Evolutionary conservation across 2,113 vertebrate genomes (phyloP), one percentile per base, ranked within the genome.

Genomic region (Stercorarius parasiticus): DNA sequence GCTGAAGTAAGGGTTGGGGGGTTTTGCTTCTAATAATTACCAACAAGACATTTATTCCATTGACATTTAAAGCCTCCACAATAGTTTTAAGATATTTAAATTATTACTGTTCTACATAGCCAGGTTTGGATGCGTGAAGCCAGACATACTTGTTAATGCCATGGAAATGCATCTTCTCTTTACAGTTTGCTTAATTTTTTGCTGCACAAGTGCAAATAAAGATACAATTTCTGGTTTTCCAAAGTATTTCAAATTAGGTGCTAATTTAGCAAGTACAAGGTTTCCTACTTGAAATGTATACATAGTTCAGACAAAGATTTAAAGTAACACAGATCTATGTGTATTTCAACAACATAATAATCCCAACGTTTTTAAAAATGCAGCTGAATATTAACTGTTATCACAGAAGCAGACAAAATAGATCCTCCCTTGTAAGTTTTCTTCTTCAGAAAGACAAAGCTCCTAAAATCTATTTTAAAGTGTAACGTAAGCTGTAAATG

Each of bases 131-230:
- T 12, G 40, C 1, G 1, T n/a, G 17, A 90, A 85, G 59, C 47
- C 29, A 43, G 34, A 52, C n/a, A 3, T 0, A 70, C 0, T 0
- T 3, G 3, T 5, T 83, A 56, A 29, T 9, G 32, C 23, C 1
- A 4, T 9, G 29, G 66, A 92, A 74, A 70, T 22, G 23, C 50
- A 17, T 38, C 27, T 36, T 38, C 32, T 47, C 8, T 18, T 3
- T 26, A 6, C 64, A 61, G 65, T 47, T 85, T 49, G 32, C 47
- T 72, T 86, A 16, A 15, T 45, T 58, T 38, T 73, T 45, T 26
- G 38, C 71, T 85, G 84, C 65, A 56, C 19, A 27, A 84, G 15
- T 42, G 43, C 78, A 87, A 92, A 74, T 71, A 52, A 86, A 82
- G 25, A 64, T 49, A 72, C 30, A 69, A n/a, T 27, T 58, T 32